These are phyloP conservation scores for Microplitis manilae DNA, from an alignment of 2,888 invertebrate species.

Conservation along the genomic window DNA sequence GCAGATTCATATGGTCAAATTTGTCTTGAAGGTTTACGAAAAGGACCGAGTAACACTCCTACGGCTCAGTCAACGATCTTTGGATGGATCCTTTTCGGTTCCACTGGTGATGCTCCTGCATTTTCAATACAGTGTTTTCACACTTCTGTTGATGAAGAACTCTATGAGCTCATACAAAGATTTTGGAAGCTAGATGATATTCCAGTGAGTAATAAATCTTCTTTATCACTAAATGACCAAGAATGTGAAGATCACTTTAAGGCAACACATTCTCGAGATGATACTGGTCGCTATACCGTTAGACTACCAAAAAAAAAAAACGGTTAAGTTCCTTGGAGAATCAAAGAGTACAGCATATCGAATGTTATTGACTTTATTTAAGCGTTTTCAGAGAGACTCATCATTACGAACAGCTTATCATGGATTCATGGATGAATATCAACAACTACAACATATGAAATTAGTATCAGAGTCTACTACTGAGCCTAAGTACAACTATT, in stretches of 20 bases:
- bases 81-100: slow-evolving; percentile 35
- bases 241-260: slow-evolving; percentile 35
- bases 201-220: no score
- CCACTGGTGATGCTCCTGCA: background rate
- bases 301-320: slow-evolving; percentile 34
- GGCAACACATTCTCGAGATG: slow-evolving; percentile 38
- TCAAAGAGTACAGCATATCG: background rate
- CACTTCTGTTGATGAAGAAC: no score
- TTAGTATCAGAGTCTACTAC: background rate
- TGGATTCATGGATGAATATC: slow-evolving; percentile 30
- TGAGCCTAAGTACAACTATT: slow-evolving; percentile 21
- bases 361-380: background rate
- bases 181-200: slow-evolving; percentile 43
- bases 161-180: no score
- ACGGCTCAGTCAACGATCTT: slow-evolving; percentile 36
- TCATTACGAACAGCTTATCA: slow-evolving; percentile 24
- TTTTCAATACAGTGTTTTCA: no score
- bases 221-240: background rate
- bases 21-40: slow-evolving; percentile 18
- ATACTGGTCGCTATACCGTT: slow-evolving; percentile 37
- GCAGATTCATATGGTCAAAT: no score
- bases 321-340: background rate
- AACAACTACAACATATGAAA: slow-evolving; percentile 20
- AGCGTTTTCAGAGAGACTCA: background rate
- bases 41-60: slow-evolving; percentile 21